phyloP scores from a whole-genome alignment of 2,113 vertebrate genomes.

The Lophotis ruficrista region DNA sequence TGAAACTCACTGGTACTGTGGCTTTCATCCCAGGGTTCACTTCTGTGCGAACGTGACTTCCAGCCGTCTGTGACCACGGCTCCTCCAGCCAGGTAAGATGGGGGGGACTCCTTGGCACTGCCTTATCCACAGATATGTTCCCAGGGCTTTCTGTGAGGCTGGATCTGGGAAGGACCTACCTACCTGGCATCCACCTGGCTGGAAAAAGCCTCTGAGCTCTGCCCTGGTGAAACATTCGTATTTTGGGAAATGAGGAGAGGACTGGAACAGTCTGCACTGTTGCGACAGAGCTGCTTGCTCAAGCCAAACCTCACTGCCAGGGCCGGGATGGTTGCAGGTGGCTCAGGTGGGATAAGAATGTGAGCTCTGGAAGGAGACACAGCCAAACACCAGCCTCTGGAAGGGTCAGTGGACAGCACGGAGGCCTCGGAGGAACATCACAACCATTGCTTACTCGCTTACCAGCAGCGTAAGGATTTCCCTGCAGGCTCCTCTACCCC shows the following conservation, averaged over 20 bases:
- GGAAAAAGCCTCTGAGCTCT: slow-evolving; percentile 9
- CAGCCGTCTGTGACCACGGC: not conserved
- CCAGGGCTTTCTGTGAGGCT: not conserved
- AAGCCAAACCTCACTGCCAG: not conserved
- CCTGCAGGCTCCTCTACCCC: not conserved
- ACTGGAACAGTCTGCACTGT: not conserved
- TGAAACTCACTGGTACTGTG: not conserved
- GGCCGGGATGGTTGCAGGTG: not conserved
- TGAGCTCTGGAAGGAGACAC: not conserved
- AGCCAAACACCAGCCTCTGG: not conserved
- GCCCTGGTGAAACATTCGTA: not conserved
- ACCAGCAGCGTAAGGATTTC: not conserved
- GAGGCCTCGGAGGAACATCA: not conserved
- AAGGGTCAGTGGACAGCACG: not conserved
- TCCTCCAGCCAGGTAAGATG: not conserved
- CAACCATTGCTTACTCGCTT: not conserved
- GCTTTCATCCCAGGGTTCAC: not conserved
- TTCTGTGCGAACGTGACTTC: not conserved
- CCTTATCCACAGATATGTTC: not conserved
- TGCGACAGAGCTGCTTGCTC: not conserved
- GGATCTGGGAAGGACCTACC: not conserved
- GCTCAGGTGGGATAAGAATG: not conserved
- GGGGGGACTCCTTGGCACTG: not conserved
- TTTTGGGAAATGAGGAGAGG: not conserved
- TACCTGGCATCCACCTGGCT: not conserved